phyloP scores from a whole-genome alignment of 2,888 invertebrate species.

The Chaetogeoica ovagalla region DNA sequence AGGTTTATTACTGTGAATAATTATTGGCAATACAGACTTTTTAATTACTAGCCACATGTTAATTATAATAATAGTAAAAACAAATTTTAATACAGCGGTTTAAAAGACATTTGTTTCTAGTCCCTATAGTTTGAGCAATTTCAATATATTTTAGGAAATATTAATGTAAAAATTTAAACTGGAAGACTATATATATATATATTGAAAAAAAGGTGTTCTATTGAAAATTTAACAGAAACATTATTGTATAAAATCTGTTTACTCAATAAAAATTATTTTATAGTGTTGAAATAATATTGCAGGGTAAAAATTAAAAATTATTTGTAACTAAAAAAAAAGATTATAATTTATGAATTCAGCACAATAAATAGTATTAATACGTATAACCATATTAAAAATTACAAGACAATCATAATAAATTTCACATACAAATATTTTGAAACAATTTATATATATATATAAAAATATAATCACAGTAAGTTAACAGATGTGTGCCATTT shows the following conservation, averaged over 20 bases:
- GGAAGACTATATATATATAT: constrained; percentile 27
- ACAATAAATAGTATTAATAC: constrained; percentile 35
- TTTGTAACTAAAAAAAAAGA: constrained; percentile 2
- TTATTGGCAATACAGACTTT: not conserved
- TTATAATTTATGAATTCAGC: constrained; percentile 4
- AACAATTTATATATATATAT: constrained; percentile 30
- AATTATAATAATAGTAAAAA: constrained; percentile 1
- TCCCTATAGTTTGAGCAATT: constrained; percentile 24
- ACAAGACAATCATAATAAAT: constrained; percentile 26
- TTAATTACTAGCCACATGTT: not conserved
- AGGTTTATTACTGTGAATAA: constrained; percentile 24
- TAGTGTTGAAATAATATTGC: constrained; percentile 9
- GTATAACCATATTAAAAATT: constrained; percentile 32
- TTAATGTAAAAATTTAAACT: not conserved
- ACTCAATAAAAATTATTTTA: constrained; percentile 12
- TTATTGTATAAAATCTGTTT: not conserved
- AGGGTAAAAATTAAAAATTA: constrained; percentile 6
- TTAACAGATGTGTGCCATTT: constrained; percentile 34
- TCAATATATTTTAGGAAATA: constrained; percentile 7
- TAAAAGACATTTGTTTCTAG: constrained; percentile 2
- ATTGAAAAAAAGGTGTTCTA: not conserved
- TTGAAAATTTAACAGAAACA: not conserved
- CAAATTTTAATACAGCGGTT: not conserved
- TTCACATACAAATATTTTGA: constrained; percentile 30
- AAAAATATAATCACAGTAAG: constrained; percentile 43